Evolutionary conservation across 2,888 invertebrate genomes (phyloP), one percentile per base, ranked within the genome.

Genomic region (Eristalis intricaria): DNA sequence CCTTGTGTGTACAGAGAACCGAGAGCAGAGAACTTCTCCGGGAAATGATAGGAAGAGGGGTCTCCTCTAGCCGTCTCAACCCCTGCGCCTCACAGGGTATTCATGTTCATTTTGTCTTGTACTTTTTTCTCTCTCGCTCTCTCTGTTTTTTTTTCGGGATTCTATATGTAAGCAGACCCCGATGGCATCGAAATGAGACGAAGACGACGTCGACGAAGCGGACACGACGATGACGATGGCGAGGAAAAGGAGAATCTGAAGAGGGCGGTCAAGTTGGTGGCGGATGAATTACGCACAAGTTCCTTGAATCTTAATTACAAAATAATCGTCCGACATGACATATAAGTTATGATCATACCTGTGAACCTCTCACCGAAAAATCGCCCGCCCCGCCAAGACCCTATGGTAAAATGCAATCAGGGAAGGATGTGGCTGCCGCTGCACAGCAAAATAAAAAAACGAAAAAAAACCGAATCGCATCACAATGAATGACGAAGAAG

Each of bases 291-390:
- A 87, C 87, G 84, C 87, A 87, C 87, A 87, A 87, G 84, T 84
- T 87, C 79, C 84, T 80, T 87, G 87, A 87, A 87, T 87, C 87
- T 87, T 87, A 87, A 87, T 87, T 87, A 87, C 87, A 87, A 87
- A 87, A 87, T 87, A 87, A 87, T 87, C 87, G 87, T 73, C 76
- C 76, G 87, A 87, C 87, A 87, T 84, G 87, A 84, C 87, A 87
- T 84, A 87, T 87, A 87, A 87, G 87, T 87, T 87, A 87, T 87
- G 87, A 84, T 84, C 84, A 73, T 87, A 84, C 84, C 74, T 76
- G 66, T 68, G 56, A 83, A 77, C 65, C 86, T 74, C 77, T 66
- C 50, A 56, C 78, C 70, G 71, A 78, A 78, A 78, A 71, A 60
- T 64, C 74, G 23, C 56, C 22, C 19, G 35, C 65, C 74, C 58